phyloP scores from a whole-genome alignment of 1,140 invertebrate species.

The Hermetia illucens region DNA sequence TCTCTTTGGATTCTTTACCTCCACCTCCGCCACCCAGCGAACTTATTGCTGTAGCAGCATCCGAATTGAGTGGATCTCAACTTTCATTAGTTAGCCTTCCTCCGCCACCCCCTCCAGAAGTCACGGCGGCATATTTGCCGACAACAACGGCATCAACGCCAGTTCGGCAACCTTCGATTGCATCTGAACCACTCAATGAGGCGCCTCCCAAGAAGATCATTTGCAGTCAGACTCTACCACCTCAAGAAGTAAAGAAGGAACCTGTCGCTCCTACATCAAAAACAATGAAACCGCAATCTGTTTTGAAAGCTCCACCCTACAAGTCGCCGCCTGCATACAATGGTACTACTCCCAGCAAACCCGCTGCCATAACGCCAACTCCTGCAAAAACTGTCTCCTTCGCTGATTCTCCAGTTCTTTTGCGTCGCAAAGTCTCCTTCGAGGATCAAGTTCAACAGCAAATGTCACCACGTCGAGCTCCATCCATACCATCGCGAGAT shows the following conservation, averaged over 20 bases:
- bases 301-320: conserved; percentile 27
- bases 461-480: conserved; percentile 14
- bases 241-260: not conserved
- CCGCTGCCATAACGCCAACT: conserved; percentile 10
- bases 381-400: conserved; percentile 27
- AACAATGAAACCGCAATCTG: conserved; percentile 22
- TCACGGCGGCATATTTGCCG: conserved; percentile 25
- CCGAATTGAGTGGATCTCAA: conserved; percentile 50
- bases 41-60: conserved; percentile 36
- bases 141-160: conserved; percentile 3
- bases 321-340: conserved; percentile 29
- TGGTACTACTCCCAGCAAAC: conserved; percentile 10
- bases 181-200: conserved; percentile 6
- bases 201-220: not conserved
- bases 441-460: conserved; percentile 14
- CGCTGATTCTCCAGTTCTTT: conserved; percentile 26
- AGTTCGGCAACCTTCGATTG: conserved; percentile 1
- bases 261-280: conserved; percentile 23
- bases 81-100: conserved; percentile 49
- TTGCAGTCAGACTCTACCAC: conserved; percentile 13
- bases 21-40: conserved; percentile 60
- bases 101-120: conserved; percentile 43
- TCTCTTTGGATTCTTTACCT: conserved; percentile 58
- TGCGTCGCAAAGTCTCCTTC: conserved; percentile 29
- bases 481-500: conserved; percentile 7